Percentiles rank a stretch among this genome's conserved stretches.
These are phyloP conservation scores for Oostethus manadensis DNA, from an alignment of 2,113 vertebrate genomes.

Conservation along the genomic window DNA sequence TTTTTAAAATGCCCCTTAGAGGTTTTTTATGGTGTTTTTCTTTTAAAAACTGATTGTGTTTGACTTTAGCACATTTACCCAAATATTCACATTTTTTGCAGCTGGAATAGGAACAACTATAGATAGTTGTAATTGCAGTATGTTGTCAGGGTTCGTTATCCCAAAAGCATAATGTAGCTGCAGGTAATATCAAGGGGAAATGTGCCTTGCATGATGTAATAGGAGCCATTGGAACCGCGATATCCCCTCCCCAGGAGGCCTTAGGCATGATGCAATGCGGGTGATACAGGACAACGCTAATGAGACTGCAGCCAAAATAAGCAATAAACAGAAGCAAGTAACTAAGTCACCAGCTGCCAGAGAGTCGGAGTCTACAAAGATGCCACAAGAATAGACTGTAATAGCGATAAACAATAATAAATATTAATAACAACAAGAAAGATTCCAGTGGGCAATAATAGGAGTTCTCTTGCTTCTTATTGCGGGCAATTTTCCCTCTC, in stretches of 20 bases:
- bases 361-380: conserved; percentile 42
- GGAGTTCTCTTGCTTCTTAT: conserved; percentile 31
- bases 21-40: too few relatives aligned
- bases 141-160: neutral
- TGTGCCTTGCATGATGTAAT: conserved; percentile 13
- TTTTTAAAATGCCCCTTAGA: too few relatives aligned
- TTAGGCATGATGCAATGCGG: conserved; percentile 27
- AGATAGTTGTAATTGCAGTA: neutral
- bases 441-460: conserved; percentile 14
- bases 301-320: conserved; percentile 48
- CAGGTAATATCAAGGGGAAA: conserved; percentile 17
- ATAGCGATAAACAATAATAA: conserved; percentile 57
- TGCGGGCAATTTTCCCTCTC: conserved; percentile 41
- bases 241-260: conserved; percentile 25
- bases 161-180: conserved; percentile 2
- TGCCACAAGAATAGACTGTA: conserved; percentile 29
- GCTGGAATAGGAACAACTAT: neutral
- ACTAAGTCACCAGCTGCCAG: conserved; percentile 21
- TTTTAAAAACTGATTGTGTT: neutral
- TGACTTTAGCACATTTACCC: neutral
- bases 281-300: conserved; percentile 36
- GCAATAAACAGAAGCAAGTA: conserved; percentile 14
- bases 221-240: conserved; percentile 10
- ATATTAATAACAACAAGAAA: conserved; percentile 47
- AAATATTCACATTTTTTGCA: neutral